Percentiles rank a stretch among this genome's conserved stretches.
Evolutionary conservation across 2,888 invertebrate genomes (phyloP).

Genomic region (Andricus curvator): DNA sequence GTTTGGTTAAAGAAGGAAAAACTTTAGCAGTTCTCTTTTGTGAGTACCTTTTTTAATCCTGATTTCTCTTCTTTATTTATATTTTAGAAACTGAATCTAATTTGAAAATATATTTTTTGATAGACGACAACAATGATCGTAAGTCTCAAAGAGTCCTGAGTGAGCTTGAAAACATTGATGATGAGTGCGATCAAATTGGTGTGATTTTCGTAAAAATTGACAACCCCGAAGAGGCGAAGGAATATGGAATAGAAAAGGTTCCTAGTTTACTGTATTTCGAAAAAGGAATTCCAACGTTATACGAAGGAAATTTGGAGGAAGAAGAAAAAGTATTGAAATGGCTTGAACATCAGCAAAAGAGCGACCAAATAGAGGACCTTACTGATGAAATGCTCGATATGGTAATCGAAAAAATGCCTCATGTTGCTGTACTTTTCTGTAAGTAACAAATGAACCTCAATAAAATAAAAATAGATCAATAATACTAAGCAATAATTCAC

Average conservation of each 20-base stretch:
- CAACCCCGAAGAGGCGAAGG: constrained; percentile 92
- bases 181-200: constrained; percentile 93
- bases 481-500: constrained; percentile 44
- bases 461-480: not conserved
- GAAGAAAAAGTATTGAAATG: constrained; percentile 93
- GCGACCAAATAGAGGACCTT: constrained; percentile 95
- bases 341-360: constrained; percentile 91
- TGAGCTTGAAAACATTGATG: constrained; percentile 95
- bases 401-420: constrained; percentile 91
- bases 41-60: constrained; percentile 79
- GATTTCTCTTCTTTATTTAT: not conserved
- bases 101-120: constrained; percentile 51
- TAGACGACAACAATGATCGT: constrained; percentile 93
- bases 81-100: not conserved
- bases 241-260: constrained; percentile 94
- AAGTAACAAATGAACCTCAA: constrained; percentile 77
- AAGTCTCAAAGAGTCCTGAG: constrained; percentile 91
- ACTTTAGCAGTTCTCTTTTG: constrained; percentile 94
- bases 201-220: constrained; percentile 96
- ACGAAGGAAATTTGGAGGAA: constrained; percentile 91
- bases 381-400: constrained; percentile 96
- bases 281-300: constrained; percentile 92
- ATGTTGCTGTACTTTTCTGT: constrained; percentile 95
- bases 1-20: constrained; percentile 92
- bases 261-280: constrained; percentile 91